phyloP scores from a whole-genome alignment of 2,113 vertebrate genomes.

The Bucco capensis region DNA sequence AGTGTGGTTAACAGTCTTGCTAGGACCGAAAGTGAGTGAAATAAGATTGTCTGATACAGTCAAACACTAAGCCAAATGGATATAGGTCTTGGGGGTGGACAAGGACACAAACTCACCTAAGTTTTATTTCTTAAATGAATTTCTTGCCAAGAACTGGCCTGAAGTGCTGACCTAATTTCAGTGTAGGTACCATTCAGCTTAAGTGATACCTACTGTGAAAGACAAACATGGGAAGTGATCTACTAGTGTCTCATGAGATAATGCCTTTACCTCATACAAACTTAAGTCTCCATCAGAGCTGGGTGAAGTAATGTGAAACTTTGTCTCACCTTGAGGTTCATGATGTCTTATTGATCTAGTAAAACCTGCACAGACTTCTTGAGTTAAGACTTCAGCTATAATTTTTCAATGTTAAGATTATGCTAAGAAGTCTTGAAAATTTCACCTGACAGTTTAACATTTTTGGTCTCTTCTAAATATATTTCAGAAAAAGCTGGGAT shows the following conservation, averaged over 20 bases:
- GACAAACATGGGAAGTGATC: neutral
- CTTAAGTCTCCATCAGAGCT: neutral
- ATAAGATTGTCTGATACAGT: fast-evolving
- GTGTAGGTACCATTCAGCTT: neutral
- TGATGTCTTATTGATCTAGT: neutral
- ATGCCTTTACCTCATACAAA: neutral
- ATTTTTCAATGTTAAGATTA: neutral
- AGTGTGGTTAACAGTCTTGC: too few relatives aligned
- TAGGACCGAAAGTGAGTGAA: neutral
- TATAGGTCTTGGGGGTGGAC: neutral
- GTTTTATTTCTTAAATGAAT: neutral
- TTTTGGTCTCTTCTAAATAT: neutral
- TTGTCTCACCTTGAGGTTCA: neutral
- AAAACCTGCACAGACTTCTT: neutral
- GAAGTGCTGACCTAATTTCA: neutral
- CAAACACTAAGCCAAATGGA: neutral
- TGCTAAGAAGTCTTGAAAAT: neutral
- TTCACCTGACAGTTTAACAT: neutral
- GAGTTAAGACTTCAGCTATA: neutral
- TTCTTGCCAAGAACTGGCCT: neutral
- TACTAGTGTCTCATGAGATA: neutral
- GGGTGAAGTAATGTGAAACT: neutral
- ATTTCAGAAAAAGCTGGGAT: neutral
- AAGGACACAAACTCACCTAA: neutral
- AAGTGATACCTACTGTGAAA: neutral